Conservation (phyloP, 2,797 vertebrate genomes). For the Sarcoramphus papa region DNA sequence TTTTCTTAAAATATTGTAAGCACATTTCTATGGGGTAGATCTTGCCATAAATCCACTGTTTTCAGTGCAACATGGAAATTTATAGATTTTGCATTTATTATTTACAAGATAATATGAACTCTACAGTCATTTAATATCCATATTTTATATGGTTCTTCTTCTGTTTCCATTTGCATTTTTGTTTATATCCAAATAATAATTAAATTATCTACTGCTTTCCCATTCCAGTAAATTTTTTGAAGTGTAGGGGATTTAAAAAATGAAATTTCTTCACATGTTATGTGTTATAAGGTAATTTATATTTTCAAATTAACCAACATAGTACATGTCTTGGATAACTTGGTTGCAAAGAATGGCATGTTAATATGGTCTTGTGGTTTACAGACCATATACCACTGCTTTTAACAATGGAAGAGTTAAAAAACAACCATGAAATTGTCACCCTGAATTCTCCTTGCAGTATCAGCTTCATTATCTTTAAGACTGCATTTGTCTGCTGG, state of each 20-base stretch:
- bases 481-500: neutral
- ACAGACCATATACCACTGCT: neutral
- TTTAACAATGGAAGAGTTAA: neutral
- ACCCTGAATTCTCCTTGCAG: neutral
- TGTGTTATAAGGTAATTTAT: neutral
- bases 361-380: neutral
- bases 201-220: neutral
- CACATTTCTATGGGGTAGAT: neutral
- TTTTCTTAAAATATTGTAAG: neutral
- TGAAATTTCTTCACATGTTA: neutral
- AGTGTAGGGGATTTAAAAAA: neutral
- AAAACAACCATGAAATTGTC: neutral
- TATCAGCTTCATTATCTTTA: slow-evolving; percentile 29
- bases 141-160: neutral
- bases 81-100: neutral
- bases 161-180: neutral
- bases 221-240: neutral
- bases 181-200: neutral
- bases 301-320: neutral
- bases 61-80: neutral
- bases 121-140: neutral
- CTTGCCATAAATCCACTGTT: neutral
- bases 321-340: neutral
- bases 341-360: neutral
- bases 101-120: neutral